phyloP scores from a whole-genome alignment of 2,113 vertebrate genomes.

The Hypocryptadius cinnamomeus region DNA sequence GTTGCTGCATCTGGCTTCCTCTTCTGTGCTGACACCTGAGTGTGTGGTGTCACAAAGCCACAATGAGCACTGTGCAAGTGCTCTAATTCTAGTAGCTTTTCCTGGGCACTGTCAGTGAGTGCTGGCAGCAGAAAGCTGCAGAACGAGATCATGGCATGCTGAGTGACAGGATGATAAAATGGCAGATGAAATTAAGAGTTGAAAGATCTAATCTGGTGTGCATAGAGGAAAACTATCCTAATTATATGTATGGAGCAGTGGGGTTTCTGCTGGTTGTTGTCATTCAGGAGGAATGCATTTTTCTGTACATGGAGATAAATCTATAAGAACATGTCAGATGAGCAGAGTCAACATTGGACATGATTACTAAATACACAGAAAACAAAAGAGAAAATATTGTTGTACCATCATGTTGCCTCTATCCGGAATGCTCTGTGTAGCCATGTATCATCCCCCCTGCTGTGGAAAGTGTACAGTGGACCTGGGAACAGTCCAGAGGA shows the following conservation, averaged over 20 bases:
- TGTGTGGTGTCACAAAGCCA: not conserved
- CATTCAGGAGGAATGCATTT: not conserved
- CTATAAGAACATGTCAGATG: not conserved
- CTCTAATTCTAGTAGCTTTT: not conserved
- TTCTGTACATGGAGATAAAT: not conserved
- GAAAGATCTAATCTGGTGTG: not conserved
- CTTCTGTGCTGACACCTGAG: not conserved
- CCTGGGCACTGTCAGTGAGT: not conserved
- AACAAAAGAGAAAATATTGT: not conserved
- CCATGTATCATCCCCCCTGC: not conserved
- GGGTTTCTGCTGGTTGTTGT: not conserved
- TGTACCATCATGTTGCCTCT: not conserved
- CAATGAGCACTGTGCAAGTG: not conserved
- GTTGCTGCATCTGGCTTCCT: not conserved
- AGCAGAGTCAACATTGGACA: not conserved
- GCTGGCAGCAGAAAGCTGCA: not conserved
- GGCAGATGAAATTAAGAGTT: not conserved
- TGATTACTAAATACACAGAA: not conserved
- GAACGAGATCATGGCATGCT: not conserved
- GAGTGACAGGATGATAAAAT: not conserved
- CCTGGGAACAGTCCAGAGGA: not conserved
- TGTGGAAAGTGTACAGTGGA: not conserved
- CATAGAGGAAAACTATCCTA: not conserved
- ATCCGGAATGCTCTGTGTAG: rapidly evolving
- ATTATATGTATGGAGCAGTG: rapidly evolving